Evolutionary conservation across 2,888 invertebrate genomes (phyloP).

Genomic region (Xylota sylvarum): DNA sequence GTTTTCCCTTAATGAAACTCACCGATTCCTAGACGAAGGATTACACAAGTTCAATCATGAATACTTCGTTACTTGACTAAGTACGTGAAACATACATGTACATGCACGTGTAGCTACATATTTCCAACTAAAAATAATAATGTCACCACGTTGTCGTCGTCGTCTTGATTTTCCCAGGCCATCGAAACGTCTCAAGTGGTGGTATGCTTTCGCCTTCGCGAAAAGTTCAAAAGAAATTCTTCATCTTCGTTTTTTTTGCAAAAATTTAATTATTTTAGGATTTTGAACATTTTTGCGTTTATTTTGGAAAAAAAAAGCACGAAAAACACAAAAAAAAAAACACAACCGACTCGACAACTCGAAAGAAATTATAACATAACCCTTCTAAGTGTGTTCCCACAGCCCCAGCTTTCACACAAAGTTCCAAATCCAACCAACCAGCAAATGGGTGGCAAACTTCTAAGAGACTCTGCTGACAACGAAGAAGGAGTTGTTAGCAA

Average conservation of each 20-base stretch:
- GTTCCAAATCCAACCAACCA: constrained; percentile 65
- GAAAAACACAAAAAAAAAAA: constrained; percentile 7
- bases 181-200: constrained; percentile 43
- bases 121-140: background rate
- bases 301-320: constrained; percentile 2
- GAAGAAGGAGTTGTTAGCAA: constrained; percentile 7
- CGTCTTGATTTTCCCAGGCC: background rate
- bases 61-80: too few species aligned
- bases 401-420: constrained; percentile 10
- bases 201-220: constrained; percentile 2
- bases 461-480: constrained; percentile 62
- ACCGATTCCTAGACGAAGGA: too few species aligned
- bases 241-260: constrained; percentile 13
- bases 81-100: too few species aligned
- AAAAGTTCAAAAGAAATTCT: constrained; percentile 52
- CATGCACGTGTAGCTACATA: background rate
- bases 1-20: too few species aligned
- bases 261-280: constrained; percentile 73
- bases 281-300: constrained; percentile 40
- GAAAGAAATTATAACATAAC: constrained; percentile 62
- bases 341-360: constrained; percentile 25
- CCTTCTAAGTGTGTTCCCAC: constrained; percentile 58
- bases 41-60: too few species aligned
- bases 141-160: background rate
- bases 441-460: constrained; percentile 66